Base-by-base conservation (phyloP, 37 sponge, comb jelly and placozoan genomes). In the Haliclona indistincta region DNA sequence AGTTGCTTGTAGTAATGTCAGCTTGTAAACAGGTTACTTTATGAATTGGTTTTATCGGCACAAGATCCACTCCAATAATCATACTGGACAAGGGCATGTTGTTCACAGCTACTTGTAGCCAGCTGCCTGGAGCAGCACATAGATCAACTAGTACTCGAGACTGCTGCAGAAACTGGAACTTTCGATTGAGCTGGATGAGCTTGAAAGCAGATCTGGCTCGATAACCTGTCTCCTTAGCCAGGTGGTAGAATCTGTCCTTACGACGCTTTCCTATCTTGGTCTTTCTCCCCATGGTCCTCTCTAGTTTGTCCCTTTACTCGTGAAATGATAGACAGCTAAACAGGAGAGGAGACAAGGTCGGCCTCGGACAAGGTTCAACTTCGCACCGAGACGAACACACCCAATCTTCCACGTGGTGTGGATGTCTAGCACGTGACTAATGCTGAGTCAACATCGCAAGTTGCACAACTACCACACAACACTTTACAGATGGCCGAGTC, bases 151-250 rank as follows among this genome's bases (percentile, higher is more conserved):
- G 79, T 2, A 95, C 93, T n/a, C 94, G 75, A 32, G 89, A 83
- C 33, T 85, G 47, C 76, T 98, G 89, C 40, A 98, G 87, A 60
- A 98, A 98, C 22, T 92, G 89, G 71, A 88, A 98, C 63, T 93
- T 89, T 61, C 99, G 43, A 72, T 98, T 98, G 63, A 98, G 67
- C 68, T 98, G 99, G 38, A 98, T 85, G 40, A 98, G 67, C 68
- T 98, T 98, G 94, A 98, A 98, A 32, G 99, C 99, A 30, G 99
- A 95, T 10, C 99, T 54, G 20, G 96, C 85, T 55, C 99, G 54
- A 78, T 93, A 98, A 29, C 99, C 98, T 0, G 96, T 95, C 84
- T 98, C 99, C 78, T 88, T 92, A 37, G 99, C 99, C n/a, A 98
- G 79, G 38, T 95, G 90, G 73, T 98, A 98, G 76, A 95, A 98